Conservation (phyloP, 2,113 vertebrate genomes). For the Boulengeromyrus knoepffleri region DNA sequence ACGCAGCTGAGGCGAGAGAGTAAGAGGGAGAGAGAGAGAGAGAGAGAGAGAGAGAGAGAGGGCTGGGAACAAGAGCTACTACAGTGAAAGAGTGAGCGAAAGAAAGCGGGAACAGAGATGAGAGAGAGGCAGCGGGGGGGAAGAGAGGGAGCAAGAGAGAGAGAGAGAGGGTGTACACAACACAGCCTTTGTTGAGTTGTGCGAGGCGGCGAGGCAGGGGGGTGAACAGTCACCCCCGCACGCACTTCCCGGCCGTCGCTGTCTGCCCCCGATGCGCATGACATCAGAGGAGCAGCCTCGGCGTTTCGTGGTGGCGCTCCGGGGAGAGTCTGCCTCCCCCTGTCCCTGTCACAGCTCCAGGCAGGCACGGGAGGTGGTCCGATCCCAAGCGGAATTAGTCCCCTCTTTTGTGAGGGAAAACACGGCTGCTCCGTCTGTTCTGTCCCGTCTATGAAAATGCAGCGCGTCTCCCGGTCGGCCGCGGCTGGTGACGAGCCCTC, state of each 20-base stretch:
- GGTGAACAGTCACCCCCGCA: background rate
- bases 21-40: background rate
- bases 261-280: conserved; percentile 4
- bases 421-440: background rate
- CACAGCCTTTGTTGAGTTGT: conserved; percentile 11
- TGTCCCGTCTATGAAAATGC: background rate
- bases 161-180: background rate
- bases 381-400: background rate
- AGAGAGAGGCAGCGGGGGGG: conserved; percentile 39
- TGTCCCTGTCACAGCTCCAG: background rate
- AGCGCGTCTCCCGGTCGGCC: background rate
- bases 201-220: background rate
- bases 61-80: background rate
- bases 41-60: background rate
- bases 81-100: conserved; percentile 3
- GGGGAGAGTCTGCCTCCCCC: background rate
- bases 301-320: background rate
- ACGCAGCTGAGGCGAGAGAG: conserved; percentile 22
- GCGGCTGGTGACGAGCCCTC: background rate
- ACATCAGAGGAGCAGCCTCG: background rate
- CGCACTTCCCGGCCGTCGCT: conserved; percentile 5
- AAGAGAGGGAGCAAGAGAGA: background rate
- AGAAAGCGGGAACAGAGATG: conserved; percentile 7
- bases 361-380: background rate
- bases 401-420: background rate